Percentiles rank a stretch among this genome's conserved stretches.
These are phyloP conservation scores for Steinernema hermaphroditum DNA, from an alignment of 2,888 invertebrate species.

Conservation along the genomic window DNA sequence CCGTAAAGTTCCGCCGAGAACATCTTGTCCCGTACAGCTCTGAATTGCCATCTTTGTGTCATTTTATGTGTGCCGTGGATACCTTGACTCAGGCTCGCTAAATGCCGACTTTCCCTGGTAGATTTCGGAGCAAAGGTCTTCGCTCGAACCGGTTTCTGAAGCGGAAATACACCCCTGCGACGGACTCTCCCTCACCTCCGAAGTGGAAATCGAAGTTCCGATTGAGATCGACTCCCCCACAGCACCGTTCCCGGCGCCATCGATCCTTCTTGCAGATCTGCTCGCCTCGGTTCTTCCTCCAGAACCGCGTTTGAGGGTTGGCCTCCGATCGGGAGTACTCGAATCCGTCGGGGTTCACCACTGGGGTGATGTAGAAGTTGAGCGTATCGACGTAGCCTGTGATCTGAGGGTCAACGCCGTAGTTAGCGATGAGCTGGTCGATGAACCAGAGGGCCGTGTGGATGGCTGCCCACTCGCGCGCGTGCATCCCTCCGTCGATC, in stretches of 20 bases:
- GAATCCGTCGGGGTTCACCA: constrained; percentile 62
- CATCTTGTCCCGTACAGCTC: constrained; percentile 63
- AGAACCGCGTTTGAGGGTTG: constrained; percentile 61
- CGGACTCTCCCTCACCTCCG: constrained; percentile 50
- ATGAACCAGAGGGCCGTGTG: constrained; percentile 65
- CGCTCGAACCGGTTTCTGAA: constrained; percentile 58
- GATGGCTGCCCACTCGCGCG: constrained; percentile 64
- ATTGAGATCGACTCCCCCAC: constrained; percentile 65
- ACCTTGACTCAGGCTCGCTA: constrained; percentile 55
- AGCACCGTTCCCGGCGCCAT: constrained; percentile 62
- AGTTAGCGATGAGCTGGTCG: constrained; percentile 61
- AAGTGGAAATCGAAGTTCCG: constrained; percentile 64
- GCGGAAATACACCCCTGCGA: not conserved
- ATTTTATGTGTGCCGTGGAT: too few species aligned
- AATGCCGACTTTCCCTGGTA: constrained; percentile 59
- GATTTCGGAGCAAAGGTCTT: constrained; percentile 64
- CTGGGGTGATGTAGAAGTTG: constrained; percentile 59
- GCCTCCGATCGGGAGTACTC: constrained; percentile 61
- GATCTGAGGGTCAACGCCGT: constrained; percentile 45
- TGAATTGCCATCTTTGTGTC: not conserved
- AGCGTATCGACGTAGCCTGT: constrained; percentile 45
- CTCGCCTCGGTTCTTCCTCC: constrained; percentile 61
- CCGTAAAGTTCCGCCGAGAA: constrained; percentile 55
- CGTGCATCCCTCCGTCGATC: constrained; percentile 66
- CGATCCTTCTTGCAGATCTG: constrained; percentile 61